A percentile compares a stretch with the other conserved stretches of the same genome.
phyloP scores from a whole-genome alignment of 2,113 vertebrate species.

The Bubo bubo region DNA sequence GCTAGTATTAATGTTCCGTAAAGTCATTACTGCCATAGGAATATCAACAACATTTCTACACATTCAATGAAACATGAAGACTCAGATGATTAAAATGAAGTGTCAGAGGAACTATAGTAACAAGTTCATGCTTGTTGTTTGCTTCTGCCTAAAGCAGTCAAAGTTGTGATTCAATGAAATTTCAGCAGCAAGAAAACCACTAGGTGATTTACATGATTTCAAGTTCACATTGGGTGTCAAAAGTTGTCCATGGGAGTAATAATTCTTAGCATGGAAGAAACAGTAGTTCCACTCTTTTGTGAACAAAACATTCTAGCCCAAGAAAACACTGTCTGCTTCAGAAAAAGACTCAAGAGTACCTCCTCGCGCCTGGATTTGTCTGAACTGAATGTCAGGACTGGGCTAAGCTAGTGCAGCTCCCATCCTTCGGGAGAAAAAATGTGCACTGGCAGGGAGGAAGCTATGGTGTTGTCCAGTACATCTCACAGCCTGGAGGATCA shows the following conservation, averaged over 20 bases:
- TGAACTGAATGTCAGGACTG: neutral
- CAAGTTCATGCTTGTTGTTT: neutral
- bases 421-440: neutral
- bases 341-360: neutral
- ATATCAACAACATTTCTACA: neutral
- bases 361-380: neutral
- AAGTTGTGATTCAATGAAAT: neutral
- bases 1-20: neutral
- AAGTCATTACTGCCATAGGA: neutral
- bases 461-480: neutral
- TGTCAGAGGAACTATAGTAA: neutral
- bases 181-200: neutral
- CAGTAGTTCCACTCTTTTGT: neutral
- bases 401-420: neutral
- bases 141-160: neutral
- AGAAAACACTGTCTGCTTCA: neutral
- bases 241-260: rapidly evolving
- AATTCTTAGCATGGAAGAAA: neutral
- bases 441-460: neutral
- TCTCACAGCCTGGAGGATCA: neutral
- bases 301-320: neutral
- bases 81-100: neutral
- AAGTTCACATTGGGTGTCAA: neutral
- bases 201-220: neutral
- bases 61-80: neutral